These are phyloP conservation scores for Xiphophorus hellerii DNA, from an alignment of 2,113 vertebrate species.

Conservation along the genomic window DNA sequence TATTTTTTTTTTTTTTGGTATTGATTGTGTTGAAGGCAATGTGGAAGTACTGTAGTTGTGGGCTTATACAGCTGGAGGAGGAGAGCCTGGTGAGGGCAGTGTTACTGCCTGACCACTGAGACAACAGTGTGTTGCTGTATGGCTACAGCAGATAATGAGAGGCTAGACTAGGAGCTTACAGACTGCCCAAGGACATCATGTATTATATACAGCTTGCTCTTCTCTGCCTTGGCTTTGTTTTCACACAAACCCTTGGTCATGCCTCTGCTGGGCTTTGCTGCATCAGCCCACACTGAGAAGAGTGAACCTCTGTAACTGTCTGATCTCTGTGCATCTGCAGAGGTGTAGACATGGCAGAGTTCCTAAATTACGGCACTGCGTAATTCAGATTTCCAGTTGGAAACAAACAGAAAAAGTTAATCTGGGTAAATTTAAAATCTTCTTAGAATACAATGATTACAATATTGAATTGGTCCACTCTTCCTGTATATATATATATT, in stretches of 20 bases:
- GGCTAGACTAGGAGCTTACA: constrained; percentile 76
- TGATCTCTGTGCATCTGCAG: constrained; percentile 72
- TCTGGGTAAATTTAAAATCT: neutral
- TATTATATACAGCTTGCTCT: constrained; percentile 73
- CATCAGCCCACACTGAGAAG: constrained; percentile 72
- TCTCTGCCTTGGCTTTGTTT: constrained; percentile 74
- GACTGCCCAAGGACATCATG: constrained; percentile 80
- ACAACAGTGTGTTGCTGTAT: constrained; percentile 69
- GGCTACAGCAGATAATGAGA: constrained; percentile 77
- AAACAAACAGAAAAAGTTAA: constrained; percentile 8
- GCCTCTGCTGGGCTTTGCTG: constrained; percentile 63
- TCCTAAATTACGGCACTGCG: constrained; percentile 52
- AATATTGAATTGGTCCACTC: neutral
- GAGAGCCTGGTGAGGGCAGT: constrained; percentile 70
- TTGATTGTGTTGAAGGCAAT: constrained; percentile 75
- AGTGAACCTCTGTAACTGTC: constrained; percentile 61
- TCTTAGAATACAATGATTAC: neutral
- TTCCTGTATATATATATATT: neutral
- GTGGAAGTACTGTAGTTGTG: constrained; percentile 71
- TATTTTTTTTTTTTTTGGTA: constrained; percentile 59
- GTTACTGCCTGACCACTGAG: constrained; percentile 73
- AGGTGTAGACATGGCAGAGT: constrained; percentile 57
- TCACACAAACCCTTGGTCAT: constrained; percentile 69
- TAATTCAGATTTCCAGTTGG: constrained; percentile 44
- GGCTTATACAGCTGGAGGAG: constrained; percentile 75